Evolutionary conservation across 1,140 invertebrate species (phyloP), one percentile per base, ranked within the genome.

Genomic region (Diorhabda sublineata): DNA sequence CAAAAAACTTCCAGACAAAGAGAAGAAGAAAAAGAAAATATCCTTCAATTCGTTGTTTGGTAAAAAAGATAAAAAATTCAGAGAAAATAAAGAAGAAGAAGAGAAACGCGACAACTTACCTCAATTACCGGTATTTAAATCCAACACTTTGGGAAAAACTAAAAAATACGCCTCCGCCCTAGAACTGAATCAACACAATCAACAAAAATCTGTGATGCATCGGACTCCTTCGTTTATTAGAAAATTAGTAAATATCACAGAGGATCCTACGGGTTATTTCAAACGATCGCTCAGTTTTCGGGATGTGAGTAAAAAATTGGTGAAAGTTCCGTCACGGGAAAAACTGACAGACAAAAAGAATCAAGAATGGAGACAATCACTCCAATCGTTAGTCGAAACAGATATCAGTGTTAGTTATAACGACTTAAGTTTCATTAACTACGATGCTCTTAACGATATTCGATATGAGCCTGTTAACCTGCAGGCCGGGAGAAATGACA

Each of bases 381-480:
- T 81, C 44, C 76, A 80, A 69, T 78, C 75, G 43, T 70, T 81
- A 56, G 78, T 80, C 5, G 80, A 80, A 68, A 80, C 61, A 45
- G 80, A 81, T 68, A 72, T 72, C 41, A 73, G 71, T 65, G 78
- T 81, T 66, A 80, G 78, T 73, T 81, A 81, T 66, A 74, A 80
- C 45, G 80, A 81, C 66, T 70, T 81, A 57, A 80, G 79, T 76
- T 81, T 77, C 69, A 74, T 81, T 44, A 74, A 81, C 64, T 81
- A 81, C 63, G 79, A 80, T 62, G 71, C 67, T 1, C 67, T 77
- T 5, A 80, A 80, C 67, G 73, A 74, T 47, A 72, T 77, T 42
- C 72, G 64, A 56, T 80, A 77, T 64, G 69, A 77, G 43, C 67
- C 64, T 58, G 69, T 73, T 2, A 4, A 42, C 2, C 44, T 69